A percentile compares a stretch with the other conserved stretches of the same genome.
These are phyloP conservation scores for Chironomus riparius DNA, from an alignment of 2,888 invertebrate genomes.

Conservation along the genomic window DNA sequence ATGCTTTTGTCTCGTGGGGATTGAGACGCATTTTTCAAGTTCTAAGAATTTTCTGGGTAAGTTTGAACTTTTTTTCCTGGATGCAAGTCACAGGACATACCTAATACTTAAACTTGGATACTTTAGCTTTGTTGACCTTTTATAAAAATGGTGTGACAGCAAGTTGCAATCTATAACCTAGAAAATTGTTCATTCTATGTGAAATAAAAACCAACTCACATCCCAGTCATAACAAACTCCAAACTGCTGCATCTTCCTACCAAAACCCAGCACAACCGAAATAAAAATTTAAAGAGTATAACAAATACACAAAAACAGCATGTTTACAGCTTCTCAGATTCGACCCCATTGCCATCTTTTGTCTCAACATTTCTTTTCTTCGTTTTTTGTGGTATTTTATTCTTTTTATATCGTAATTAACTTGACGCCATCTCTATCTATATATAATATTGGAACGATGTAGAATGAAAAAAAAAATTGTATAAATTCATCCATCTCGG, in stretches of 20 bases:
- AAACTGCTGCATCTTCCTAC: neutral
- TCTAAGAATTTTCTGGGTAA: no score
- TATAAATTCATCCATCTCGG: neutral
- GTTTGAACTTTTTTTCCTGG: no score
- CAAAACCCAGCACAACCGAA: neutral
- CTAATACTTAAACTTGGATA: no score
- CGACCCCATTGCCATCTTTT: neutral
- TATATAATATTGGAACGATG: neutral
- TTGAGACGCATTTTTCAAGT: neutral
- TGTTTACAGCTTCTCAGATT: neutral
- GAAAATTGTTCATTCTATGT: no score
- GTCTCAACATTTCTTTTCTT: neutral
- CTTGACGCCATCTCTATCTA: conserved; percentile 14
- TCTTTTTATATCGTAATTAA: conserved; percentile 11
- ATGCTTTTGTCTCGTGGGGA: neutral
- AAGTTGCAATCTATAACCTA: no score
- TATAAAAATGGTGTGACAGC: no score
- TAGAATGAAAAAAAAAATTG: neutral
- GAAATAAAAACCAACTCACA: no score
- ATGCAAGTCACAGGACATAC: no score
- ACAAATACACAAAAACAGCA: conserved; percentile 7
- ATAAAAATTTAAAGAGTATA: neutral
- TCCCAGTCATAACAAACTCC: no score
- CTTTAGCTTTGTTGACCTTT: no score
- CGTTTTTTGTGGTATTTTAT: neutral